These are phyloP conservation scores for Brachyrhaphis roseni DNA, from an alignment of 2,797 vertebrate species.

Conservation along the genomic window DNA sequence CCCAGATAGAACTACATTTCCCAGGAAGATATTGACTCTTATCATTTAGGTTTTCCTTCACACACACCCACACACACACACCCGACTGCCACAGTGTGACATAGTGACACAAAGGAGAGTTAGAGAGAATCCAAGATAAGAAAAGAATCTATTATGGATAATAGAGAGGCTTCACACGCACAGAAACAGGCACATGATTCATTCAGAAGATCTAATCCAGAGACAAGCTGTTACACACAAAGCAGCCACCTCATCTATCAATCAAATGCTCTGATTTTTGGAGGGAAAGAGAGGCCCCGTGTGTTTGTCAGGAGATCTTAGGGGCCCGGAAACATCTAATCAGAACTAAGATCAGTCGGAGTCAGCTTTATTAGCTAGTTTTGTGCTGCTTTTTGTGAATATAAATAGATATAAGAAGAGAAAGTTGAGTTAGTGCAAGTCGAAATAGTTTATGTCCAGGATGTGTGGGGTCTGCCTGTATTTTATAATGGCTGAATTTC, in stretches of 20 bases:
- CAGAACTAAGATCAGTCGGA: background rate
- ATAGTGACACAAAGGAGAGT: constrained; percentile 31
- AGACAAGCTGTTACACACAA: constrained; percentile 33
- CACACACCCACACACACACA: constrained; percentile 9
- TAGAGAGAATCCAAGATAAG: constrained; percentile 60
- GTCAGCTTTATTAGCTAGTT: background rate
- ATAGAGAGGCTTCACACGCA: constrained; percentile 30
- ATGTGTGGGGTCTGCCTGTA: background rate
- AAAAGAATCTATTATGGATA: constrained; percentile 67
- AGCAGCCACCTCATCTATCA: constrained; percentile 35
- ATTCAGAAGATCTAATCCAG: constrained; percentile 35
- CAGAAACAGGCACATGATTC: background rate
- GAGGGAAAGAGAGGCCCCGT: constrained; percentile 2
- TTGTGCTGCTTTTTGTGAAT: background rate
- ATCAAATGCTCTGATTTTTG: constrained; percentile 47
- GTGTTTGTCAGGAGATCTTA: constrained; percentile 10
- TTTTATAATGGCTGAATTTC: background rate
- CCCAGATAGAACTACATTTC: background rate
- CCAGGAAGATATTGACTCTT: background rate
- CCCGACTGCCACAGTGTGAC: background rate
- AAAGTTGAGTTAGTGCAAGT: background rate
- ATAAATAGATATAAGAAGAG: background rate
- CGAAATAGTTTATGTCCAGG: background rate
- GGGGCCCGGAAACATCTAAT: background rate
- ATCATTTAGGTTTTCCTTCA: constrained; percentile 27